These are phyloP conservation scores for Monodelphis domestica DNA, from an alignment of 2,797 vertebrate genomes.

Conservation along the genomic window DNA sequence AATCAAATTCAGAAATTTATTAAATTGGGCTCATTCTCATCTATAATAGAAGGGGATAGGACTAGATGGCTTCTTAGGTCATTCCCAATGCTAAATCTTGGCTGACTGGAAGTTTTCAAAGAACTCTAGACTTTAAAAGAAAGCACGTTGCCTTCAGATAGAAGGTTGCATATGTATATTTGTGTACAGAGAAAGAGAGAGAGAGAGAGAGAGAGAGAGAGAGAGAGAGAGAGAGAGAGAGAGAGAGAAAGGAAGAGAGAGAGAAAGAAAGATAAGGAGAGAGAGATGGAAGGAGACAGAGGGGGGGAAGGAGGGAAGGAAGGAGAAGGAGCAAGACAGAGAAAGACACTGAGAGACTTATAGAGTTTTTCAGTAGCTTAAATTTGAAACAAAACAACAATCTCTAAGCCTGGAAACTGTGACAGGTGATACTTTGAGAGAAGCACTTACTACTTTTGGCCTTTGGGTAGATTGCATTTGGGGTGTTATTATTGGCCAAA, in stretches of 20 bases:
- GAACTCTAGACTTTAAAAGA: background rate
- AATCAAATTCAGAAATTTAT: background rate
- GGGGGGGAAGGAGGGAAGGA: too few relatives aligned
- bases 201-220: too few relatives aligned
- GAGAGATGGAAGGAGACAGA: too few relatives aligned
- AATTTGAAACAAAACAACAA: background rate
- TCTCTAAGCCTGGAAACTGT: background rate
- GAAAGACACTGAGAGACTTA: too few relatives aligned
- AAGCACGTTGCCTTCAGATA: background rate
- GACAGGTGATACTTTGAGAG: background rate
- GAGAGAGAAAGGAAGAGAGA: too few relatives aligned
- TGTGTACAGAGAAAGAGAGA: too few relatives aligned
- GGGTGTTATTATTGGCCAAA: background rate
- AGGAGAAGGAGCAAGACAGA: too few relatives aligned
- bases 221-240: too few relatives aligned
- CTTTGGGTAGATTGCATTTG: background rate
- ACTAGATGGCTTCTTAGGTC: background rate
- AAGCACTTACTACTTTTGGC: background rate
- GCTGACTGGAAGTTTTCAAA: background rate
- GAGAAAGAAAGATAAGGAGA: too few relatives aligned
- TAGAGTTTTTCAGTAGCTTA: too few relatives aligned
- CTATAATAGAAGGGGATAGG: background rate
- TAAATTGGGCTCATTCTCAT: background rate
- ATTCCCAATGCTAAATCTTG: background rate
- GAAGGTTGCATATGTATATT: background rate